These are phyloP conservation scores for Phthorimaea operculella DNA, from an alignment of 1,140 invertebrate genomes.

Conservation along the genomic window DNA sequence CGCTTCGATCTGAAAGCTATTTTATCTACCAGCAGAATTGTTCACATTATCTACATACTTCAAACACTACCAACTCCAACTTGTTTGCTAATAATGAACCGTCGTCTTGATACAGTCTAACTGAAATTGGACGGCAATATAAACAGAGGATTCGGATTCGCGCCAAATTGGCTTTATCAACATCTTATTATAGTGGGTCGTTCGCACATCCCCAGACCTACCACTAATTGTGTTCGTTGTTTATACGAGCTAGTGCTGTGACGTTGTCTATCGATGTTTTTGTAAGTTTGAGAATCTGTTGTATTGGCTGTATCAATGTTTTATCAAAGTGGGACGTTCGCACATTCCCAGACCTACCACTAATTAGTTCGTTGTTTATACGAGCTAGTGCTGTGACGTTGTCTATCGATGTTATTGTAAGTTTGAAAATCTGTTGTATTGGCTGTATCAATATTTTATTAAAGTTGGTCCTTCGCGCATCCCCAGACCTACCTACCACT, in stretches of 20 bases:
- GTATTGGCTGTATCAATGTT: slow-evolving; percentile 30
- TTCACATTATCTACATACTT: no score
- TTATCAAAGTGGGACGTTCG: slow-evolving; percentile 18
- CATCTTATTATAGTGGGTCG: slow-evolving; percentile 22
- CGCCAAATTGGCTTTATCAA: slow-evolving; percentile 30
- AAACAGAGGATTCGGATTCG: slow-evolving; percentile 31
- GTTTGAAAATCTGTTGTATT: no score
- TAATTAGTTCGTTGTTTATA: slow-evolving; percentile 33
- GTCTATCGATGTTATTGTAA: no score
- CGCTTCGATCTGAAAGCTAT: no score
- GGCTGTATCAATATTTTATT: slow-evolving; percentile 27
- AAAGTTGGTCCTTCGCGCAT: slow-evolving; percentile 8
- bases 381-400: no score
- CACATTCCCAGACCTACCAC: no score
- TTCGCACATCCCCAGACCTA: slow-evolving; percentile 12
- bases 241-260: no score
- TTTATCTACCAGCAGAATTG: no score
- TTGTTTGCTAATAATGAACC: slow-evolving; percentile 30
- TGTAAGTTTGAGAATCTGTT: no score
- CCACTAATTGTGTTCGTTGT: slow-evolving; percentile 37
- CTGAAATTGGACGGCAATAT: slow-evolving; percentile 35
- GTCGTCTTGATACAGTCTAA: slow-evolving; percentile 10
- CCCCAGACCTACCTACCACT: no score
- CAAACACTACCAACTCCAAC: no score
- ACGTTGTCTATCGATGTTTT: no score